phyloP scores from a whole-genome alignment of 2,888 invertebrate genomes.

The Sminthurides aquaticus region DNA sequence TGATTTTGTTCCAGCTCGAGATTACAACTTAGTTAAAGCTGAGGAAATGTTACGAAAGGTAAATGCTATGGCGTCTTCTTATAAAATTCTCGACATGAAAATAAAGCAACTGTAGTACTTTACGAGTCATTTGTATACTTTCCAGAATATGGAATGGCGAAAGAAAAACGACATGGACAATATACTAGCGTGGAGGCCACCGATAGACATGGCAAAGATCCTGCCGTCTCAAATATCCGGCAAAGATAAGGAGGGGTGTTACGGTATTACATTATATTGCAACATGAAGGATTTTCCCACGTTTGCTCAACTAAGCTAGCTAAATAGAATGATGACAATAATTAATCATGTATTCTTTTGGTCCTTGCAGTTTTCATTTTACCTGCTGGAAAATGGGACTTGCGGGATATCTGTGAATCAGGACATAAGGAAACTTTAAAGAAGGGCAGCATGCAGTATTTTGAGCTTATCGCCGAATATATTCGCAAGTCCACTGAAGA shows the following conservation, averaged over 20 bases:
- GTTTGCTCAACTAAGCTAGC: no score
- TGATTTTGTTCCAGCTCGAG: no score
- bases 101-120: neutral
- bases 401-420: slow-evolving; percentile 12
- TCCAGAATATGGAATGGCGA: slow-evolving; percentile 15
- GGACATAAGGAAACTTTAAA: slow-evolving; percentile 8
- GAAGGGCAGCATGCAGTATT: slow-evolving; percentile 3
- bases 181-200: slow-evolving; percentile 3
- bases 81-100: neutral
- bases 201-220: neutral
- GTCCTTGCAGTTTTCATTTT: slow-evolving; percentile 3
- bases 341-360: neutral
- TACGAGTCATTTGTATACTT: neutral
- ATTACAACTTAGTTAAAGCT: slow-evolving; percentile 8
- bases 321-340: no score
- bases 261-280: no score
- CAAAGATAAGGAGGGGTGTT: slow-evolving; percentile 13
- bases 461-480: slow-evolving; percentile 8
- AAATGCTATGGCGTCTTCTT: neutral
- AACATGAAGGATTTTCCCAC: no score
- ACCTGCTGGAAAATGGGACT: slow-evolving; percentile 15
- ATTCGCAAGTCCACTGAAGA: neutral
- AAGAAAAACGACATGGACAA: slow-evolving; percentile 15
- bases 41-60: slow-evolving; percentile 18
- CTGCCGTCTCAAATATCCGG: slow-evolving; percentile 17